Evolutionary conservation across 2,888 invertebrate genomes (phyloP), one percentile per base, ranked within the genome.

Genomic region (Macaria liturata): DNA sequence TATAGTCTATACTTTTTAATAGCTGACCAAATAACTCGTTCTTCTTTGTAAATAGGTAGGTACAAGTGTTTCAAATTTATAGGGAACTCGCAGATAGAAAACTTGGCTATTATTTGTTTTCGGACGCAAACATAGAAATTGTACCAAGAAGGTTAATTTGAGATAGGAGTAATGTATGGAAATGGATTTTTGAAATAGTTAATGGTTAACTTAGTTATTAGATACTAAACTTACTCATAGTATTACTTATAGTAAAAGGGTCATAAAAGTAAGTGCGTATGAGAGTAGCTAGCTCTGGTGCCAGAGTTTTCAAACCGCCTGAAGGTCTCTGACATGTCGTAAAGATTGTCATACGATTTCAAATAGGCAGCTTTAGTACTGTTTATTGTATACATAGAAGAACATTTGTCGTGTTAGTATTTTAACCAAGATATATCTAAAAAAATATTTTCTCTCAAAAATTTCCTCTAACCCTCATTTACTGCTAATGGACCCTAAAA

Each of bases 51-150:
- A 52, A 60, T 55, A 20, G 20, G 20, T 37, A 37, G 34, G 4
- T 37, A 49, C 55, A 20, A 56, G 42, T 37, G 46, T 49, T 47
- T 40, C 6, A 46, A 54, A 59, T 59, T 59, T 59, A 59, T 59
- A 20, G 46, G 30, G 30, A 57, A 34, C 30, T 39, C 32, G 49
- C 48, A 20, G 20, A 20, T 32, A 32, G n/a, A 40, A 44, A 34
- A 9, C 37, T 57, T 44, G 51, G 42, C 32, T 44, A 43, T 34
- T 50, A 43, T 47, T 52, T 40, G 49, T 52, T 53, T 46, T 32
- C 40, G 20, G 20, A 40, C 6, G 42, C 42, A 4, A 42, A 37
- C 34, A 37, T 37, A 37, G 5, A 7, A 37, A 20, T 20, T 2
- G 9, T 49, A 45, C 8, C 37, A 32, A 1, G 55, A 46, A 4